A percentile compares a stretch with the other conserved stretches of the same genome.
These are phyloP conservation scores for Zootermopsis nevadensis DNA, from an alignment of 2,888 invertebrate genomes.

Conservation along the genomic window DNA sequence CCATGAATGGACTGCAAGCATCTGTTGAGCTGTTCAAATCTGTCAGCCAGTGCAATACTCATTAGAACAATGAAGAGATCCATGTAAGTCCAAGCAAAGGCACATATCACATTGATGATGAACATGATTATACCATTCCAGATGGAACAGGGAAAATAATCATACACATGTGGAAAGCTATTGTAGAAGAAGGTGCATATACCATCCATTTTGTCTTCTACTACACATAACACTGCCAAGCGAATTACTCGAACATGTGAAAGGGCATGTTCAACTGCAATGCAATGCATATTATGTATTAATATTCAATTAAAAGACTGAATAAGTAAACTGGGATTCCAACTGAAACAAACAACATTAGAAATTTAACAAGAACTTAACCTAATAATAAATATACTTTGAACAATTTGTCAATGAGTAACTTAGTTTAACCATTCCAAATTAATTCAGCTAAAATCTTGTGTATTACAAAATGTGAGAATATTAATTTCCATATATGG, in stretches of 20 bases:
- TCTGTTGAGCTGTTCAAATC: slow-evolving; percentile 71
- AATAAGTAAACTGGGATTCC: too few relatives aligned
- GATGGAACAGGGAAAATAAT: slow-evolving; percentile 63
- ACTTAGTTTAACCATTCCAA: too few relatives aligned
- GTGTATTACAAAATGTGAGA: too few relatives aligned
- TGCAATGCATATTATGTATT: not conserved
- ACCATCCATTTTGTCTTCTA: slow-evolving; percentile 38
- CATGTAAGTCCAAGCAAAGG: slow-evolving; percentile 58
- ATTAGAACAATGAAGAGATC: slow-evolving; percentile 58
- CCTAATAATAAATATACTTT: too few relatives aligned
- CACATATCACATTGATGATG: slow-evolving; percentile 52
- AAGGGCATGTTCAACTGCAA: slow-evolving; percentile 44
- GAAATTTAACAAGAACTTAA: too few relatives aligned
- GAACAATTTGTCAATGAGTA: too few relatives aligned
- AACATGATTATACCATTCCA: slow-evolving; percentile 61
- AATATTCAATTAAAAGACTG: too few relatives aligned
- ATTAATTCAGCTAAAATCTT: too few relatives aligned
- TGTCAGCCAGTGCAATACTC: slow-evolving; percentile 65
- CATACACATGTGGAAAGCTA: slow-evolving; percentile 65
- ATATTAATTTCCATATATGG: too few relatives aligned
- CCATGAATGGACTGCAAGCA: slow-evolving; percentile 44
- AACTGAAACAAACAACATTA: too few relatives aligned
- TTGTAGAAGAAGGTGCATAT: slow-evolving; percentile 46
- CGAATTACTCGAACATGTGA: slow-evolving; percentile 43
- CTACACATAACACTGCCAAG: slow-evolving; percentile 38